Evolutionary conservation across 2,888 invertebrate species (phyloP).

Genomic region (Ceriagrion tenellum): DNA sequence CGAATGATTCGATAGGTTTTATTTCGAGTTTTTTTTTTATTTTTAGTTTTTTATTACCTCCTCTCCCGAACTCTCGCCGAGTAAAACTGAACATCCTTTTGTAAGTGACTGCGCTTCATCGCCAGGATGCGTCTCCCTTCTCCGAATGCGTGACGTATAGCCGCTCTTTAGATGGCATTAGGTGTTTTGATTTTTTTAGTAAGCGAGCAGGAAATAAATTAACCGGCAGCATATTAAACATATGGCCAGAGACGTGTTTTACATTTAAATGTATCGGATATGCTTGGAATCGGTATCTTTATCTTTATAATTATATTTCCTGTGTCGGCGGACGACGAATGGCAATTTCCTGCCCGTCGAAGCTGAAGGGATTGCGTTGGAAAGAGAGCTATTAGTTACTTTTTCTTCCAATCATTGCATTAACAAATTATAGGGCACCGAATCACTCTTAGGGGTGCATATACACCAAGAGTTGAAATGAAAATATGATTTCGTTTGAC

Average conservation of each 20-base stretch:
- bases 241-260: neutral
- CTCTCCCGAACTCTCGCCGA: neutral
- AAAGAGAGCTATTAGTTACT: too few species aligned
- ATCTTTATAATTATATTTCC: neutral
- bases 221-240: neutral
- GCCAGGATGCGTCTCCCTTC: neutral
- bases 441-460: too few species aligned
- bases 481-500: too few species aligned
- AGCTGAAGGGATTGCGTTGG: neutral
- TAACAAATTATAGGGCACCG: too few species aligned
- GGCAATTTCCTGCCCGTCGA: neutral
- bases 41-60: neutral
- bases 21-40: neutral
- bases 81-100: neutral
- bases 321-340: neutral
- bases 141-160: neutral
- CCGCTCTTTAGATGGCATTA: neutral
- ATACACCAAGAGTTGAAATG: too few species aligned
- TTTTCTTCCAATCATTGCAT: too few species aligned
- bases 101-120: neutral
- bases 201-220: neutral
- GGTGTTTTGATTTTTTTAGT: neutral
- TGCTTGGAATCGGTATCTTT: neutral
- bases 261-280: neutral
- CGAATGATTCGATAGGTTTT: neutral